Percentiles rank a stretch among this genome's conserved stretches.
phyloP scores from a whole-genome alignment of 1,140 invertebrate species.

The Sarcophaga bullata region DNA sequence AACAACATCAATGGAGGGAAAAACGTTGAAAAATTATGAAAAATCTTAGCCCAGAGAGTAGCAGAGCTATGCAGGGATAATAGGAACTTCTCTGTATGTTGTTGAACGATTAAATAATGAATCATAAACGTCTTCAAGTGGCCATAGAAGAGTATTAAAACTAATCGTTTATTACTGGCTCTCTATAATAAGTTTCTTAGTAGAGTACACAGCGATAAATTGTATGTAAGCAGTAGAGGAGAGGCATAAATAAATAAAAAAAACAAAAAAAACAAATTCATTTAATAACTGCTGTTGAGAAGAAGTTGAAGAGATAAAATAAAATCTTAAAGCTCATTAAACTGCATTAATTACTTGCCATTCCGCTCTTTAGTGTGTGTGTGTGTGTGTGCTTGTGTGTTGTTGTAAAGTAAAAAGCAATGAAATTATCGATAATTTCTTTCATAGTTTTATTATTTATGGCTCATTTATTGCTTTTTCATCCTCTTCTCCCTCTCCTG shows the following conservation, averaged over 20 bases:
- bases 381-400: too few species aligned
- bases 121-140: not conserved
- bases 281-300: not conserved
- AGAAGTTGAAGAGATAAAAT: not conserved
- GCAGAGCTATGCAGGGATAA: not conserved
- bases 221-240: too few species aligned
- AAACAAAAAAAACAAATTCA: not conserved
- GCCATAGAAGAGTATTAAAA: constrained; percentile 6
- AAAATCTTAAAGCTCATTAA: constrained; percentile 7
- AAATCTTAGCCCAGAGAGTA: not conserved
- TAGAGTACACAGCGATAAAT: too few species aligned
- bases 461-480: not conserved
- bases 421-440: constrained; percentile 7
- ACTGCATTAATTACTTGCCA: constrained; percentile 17
- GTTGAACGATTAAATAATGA: constrained; percentile 1
- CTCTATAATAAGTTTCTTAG: too few species aligned
- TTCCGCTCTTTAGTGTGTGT: not conserved
- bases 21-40: not conserved
- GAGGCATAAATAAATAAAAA: too few species aligned
- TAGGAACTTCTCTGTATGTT: not conserved
- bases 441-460: not conserved
- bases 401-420: too few species aligned
- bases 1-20: not conserved
- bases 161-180: not conserved
- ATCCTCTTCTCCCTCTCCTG: not conserved